These are phyloP conservation scores for Triops cancriformis DNA, from an alignment of 1,140 invertebrate species.

Conservation along the genomic window DNA sequence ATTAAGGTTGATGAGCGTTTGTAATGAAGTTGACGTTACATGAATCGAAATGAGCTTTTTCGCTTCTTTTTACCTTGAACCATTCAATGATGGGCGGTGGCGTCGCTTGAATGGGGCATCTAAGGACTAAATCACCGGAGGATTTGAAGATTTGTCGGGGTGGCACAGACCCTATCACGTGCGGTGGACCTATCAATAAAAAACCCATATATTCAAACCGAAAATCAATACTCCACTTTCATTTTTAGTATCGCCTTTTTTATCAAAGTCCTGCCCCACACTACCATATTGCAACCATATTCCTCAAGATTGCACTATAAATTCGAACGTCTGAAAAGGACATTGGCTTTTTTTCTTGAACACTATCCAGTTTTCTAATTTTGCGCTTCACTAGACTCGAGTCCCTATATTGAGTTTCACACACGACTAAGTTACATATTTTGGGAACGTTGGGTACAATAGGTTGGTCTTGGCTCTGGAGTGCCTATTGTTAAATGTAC, in stretches of 20 bases:
- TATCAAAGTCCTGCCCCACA: background rate
- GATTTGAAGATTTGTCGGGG: constrained; percentile 40
- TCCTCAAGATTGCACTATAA: background rate
- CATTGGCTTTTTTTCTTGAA: background rate
- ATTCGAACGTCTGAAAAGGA: background rate
- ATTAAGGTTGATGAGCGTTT: no score
- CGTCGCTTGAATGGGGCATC: constrained; percentile 37
- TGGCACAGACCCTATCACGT: constrained; percentile 33
- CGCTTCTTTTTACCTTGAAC: constrained; percentile 34
- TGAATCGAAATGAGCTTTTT: background rate
- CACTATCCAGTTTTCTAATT: background rate
- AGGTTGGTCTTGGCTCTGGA: background rate
- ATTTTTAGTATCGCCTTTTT: background rate
- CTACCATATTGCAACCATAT: background rate
- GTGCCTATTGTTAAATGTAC: background rate
- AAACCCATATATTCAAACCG: background rate
- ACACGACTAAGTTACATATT: background rate
- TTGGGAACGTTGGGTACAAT: background rate
- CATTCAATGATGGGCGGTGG: constrained; percentile 38
- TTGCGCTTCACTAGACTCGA: background rate
- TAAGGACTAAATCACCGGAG: constrained; percentile 36
- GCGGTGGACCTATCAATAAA: constrained; percentile 24
- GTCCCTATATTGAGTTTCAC: constrained; percentile 1
- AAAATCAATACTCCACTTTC: constrained; percentile 6
- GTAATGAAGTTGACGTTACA: background rate